Evolutionary conservation across 2,888 invertebrate genomes (phyloP).

Genomic region (Chelonus formosanus): DNA sequence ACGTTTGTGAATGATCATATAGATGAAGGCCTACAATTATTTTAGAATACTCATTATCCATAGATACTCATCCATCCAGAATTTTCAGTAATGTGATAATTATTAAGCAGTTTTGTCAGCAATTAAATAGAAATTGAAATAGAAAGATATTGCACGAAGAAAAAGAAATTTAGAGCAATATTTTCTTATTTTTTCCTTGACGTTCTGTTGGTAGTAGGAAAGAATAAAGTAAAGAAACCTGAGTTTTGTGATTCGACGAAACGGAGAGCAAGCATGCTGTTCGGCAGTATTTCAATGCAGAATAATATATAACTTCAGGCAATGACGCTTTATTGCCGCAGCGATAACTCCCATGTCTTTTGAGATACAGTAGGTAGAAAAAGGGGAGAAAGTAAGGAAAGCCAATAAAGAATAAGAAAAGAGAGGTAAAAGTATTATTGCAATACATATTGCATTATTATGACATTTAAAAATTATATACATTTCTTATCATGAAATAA

Average conservation of each 20-base stretch:
- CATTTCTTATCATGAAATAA: too few species aligned
- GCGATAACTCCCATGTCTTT: conserved; percentile 41
- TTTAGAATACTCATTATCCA: too few species aligned
- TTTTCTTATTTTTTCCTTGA: conserved; percentile 10
- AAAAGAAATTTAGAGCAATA: background rate
- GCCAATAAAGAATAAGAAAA: conserved; percentile 8
- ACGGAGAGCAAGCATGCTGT: conserved; percentile 42
- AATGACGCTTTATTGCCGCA: conserved; percentile 44
- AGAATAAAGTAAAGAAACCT: conserved; percentile 31
- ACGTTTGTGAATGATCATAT: too few species aligned
- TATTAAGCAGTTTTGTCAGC: too few species aligned
- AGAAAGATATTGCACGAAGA: too few species aligned
- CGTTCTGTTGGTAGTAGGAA: conserved; percentile 4
- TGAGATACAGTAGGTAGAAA: conserved; percentile 26
- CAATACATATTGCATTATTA: too few species aligned
- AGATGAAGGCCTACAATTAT: too few species aligned
- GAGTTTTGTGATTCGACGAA: conserved; percentile 38
- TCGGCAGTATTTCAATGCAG: conserved; percentile 43
- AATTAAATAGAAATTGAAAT: too few species aligned
- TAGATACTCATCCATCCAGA: too few species aligned
- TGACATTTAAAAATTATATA: too few species aligned
- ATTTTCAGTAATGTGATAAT: too few species aligned
- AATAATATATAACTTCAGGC: conserved; percentile 41
- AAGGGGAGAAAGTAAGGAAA: conserved; percentile 15
- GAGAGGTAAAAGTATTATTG: background rate